phyloP scores from a whole-genome alignment of 2,888 invertebrate genomes.

The Microchrysa polita region DNA sequence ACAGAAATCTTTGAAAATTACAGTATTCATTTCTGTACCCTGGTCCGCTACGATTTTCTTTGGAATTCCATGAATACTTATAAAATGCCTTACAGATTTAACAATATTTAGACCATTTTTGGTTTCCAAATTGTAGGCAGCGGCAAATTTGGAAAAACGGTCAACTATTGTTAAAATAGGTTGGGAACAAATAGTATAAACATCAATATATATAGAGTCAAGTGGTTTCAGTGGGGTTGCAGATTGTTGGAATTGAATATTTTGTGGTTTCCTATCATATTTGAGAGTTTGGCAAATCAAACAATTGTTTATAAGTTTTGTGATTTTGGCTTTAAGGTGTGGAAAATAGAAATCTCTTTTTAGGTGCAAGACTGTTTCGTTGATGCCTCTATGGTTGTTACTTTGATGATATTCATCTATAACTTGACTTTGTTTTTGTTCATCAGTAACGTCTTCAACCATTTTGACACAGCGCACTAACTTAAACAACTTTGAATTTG shows the following conservation, averaged over 20 bases:
- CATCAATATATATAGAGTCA: not conserved
- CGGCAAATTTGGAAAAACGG: slow-evolving; percentile 37
- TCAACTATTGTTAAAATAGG: slow-evolving; percentile 23
- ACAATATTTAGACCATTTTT: slow-evolving; percentile 9
- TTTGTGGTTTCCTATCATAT: slow-evolving; percentile 46
- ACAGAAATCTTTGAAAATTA: slow-evolving; percentile 48
- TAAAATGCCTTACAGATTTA: slow-evolving; percentile 4
- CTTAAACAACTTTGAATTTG: not conserved
- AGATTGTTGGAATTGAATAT: slow-evolving; percentile 28
- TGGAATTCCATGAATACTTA: slow-evolving; percentile 26
- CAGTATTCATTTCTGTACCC: slow-evolving; percentile 46
- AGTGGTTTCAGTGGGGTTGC: slow-evolving; percentile 40
- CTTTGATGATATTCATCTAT: not conserved
- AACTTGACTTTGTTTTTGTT: not conserved
- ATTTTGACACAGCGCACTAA: slow-evolving; percentile 2
- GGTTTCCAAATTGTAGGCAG: slow-evolving; percentile 12
- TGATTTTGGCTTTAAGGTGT: slow-evolving; percentile 38
- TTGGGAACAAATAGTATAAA: slow-evolving; percentile 26
- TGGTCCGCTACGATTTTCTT: not conserved
- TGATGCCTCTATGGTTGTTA: slow-evolving; percentile 9
- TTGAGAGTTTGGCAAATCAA: slow-evolving; percentile 31
- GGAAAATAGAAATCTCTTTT: slow-evolving; percentile 39
- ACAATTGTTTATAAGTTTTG: slow-evolving; percentile 44
- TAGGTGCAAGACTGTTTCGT: slow-evolving; percentile 38
- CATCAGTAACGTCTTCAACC: not conserved